Percentiles rank a stretch among this genome's conserved stretches.
phyloP scores from a whole-genome alignment of 2,888 invertebrate species.

The Archips xylosteana region DNA sequence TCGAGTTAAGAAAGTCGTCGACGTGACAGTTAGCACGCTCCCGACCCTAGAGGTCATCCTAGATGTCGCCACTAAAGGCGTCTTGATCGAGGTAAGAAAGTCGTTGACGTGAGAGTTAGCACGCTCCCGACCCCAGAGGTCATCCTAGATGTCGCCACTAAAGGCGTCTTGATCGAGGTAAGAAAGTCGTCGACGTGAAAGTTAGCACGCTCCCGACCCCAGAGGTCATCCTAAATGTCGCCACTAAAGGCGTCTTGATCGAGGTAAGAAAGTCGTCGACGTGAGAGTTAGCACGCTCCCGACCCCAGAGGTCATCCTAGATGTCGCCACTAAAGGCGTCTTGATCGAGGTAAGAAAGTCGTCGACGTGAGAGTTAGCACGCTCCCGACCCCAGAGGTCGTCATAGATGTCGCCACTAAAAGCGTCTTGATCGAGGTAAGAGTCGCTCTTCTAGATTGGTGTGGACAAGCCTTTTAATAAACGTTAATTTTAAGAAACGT shows the following conservation, averaged over 20 bases:
- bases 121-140: not conserved
- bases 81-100: slow-evolving; percentile 32
- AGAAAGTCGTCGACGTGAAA: slow-evolving; percentile 25
- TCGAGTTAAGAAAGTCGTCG: too few relatives aligned
- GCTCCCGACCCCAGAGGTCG: not conserved
- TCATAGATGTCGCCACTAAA: not conserved
- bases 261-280: slow-evolving; percentile 28
- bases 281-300: not conserved
- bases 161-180: not conserved
- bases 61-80: not conserved
- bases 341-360: slow-evolving; percentile 34
- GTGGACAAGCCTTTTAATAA: too few relatives aligned
- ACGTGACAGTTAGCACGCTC: too few relatives aligned
- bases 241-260: not conserved
- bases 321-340: not conserved
- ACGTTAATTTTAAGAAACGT: too few relatives aligned
- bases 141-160: not conserved
- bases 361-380: not conserved
- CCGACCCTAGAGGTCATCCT: not conserved
- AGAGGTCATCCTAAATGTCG: not conserved
- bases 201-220: not conserved
- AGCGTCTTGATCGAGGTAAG: not conserved
- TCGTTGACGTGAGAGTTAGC: not conserved
- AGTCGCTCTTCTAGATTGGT: too few relatives aligned
- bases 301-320: not conserved